Evolutionary conservation across 2,888 invertebrate genomes (phyloP).

Genomic region (Cryptus armator): DNA sequence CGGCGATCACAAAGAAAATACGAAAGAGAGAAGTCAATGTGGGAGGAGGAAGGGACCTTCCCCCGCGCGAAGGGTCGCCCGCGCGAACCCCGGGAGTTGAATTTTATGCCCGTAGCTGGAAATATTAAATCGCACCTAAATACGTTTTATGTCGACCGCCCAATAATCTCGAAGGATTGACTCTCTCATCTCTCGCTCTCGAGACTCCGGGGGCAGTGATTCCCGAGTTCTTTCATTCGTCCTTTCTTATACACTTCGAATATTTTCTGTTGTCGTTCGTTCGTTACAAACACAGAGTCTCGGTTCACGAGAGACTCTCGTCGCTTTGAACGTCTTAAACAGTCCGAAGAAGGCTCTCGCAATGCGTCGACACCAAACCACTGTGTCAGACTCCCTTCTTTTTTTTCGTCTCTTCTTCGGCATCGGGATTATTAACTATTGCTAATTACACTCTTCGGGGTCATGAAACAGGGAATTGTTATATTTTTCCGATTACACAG

Average conservation of each 20-base stretch:
- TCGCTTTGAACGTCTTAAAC: constrained; percentile 22
- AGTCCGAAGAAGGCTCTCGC: neutral
- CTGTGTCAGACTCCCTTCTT: neutral
- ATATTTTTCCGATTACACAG: too few relatives aligned
- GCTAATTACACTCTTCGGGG: too few relatives aligned
- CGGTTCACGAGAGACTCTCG: constrained; percentile 29
- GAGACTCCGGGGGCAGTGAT: constrained; percentile 66
- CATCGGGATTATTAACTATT: constrained; percentile 20
- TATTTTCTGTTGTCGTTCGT: constrained; percentile 32
- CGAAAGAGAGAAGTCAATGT: constrained; percentile 52
- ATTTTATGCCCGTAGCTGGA: constrained; percentile 84
- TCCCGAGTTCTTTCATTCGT: constrained; percentile 65
- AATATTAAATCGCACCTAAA: constrained; percentile 85
- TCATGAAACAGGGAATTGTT: too few relatives aligned
- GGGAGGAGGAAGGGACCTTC: constrained; percentile 53
- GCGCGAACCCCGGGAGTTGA: constrained; percentile 74
- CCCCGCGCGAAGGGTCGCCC: constrained; percentile 57
- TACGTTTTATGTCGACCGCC: constrained; percentile 83
- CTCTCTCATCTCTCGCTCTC: constrained; percentile 59
- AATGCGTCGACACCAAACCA: neutral
- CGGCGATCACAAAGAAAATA: constrained; percentile 71
- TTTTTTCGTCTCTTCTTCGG: constrained; percentile 1
- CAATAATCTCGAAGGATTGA: constrained; percentile 78
- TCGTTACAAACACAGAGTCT: neutral
- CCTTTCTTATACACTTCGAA: constrained; percentile 24